A percentile compares a stretch with the other conserved stretches of the same genome.
These are phyloP conservation scores for Plemyria rubiginata DNA, from an alignment of 2,888 invertebrate genomes.

Conservation along the genomic window DNA sequence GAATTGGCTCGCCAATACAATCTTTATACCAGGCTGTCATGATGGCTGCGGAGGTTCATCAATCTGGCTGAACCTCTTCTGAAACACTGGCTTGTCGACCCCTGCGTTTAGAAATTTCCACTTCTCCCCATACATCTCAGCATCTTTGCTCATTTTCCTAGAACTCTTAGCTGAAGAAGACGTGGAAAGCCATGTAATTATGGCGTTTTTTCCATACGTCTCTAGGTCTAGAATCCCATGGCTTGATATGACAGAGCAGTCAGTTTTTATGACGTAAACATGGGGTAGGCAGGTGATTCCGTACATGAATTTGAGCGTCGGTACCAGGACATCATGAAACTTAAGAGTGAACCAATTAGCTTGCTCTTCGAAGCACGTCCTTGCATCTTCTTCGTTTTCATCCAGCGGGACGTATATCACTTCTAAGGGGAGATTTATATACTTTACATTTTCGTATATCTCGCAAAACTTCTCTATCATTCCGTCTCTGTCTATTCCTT, in stretches of 20 bases:
- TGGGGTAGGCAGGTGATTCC: slow-evolving; percentile 64
- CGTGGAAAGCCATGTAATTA: slow-evolving; percentile 68
- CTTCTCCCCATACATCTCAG: slow-evolving; percentile 57
- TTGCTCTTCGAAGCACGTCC: slow-evolving; percentile 56
- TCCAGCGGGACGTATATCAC: slow-evolving; percentile 73
- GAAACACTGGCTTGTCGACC: slow-evolving; percentile 44
- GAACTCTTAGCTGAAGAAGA: slow-evolving; percentile 44
- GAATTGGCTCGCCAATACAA: neutral
- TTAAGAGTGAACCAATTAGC: slow-evolving; percentile 76
- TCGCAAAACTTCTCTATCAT: slow-evolving; percentile 65
- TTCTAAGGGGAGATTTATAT: slow-evolving; percentile 67
- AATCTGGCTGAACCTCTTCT: slow-evolving; percentile 48
- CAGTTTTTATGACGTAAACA: slow-evolving; percentile 57
- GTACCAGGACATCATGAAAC: slow-evolving; percentile 61
- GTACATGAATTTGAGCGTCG: slow-evolving; percentile 60
- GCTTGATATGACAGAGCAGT: slow-evolving; percentile 61
- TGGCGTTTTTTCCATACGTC: slow-evolving; percentile 67
- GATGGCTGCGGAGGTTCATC: slow-evolving; percentile 19
- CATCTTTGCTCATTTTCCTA: slow-evolving; percentile 58
- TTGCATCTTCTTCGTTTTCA: slow-evolving; percentile 55
- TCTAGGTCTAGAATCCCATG: slow-evolving; percentile 69
- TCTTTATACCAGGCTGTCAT: slow-evolving; percentile 22
- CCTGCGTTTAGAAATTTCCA: slow-evolving; percentile 65
- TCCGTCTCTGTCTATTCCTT: slow-evolving; percentile 61
- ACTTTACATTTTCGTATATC: slow-evolving; percentile 69